Conservation (phyloP, 2,113 vertebrate species). For the Otocyon megalotis region DNA sequence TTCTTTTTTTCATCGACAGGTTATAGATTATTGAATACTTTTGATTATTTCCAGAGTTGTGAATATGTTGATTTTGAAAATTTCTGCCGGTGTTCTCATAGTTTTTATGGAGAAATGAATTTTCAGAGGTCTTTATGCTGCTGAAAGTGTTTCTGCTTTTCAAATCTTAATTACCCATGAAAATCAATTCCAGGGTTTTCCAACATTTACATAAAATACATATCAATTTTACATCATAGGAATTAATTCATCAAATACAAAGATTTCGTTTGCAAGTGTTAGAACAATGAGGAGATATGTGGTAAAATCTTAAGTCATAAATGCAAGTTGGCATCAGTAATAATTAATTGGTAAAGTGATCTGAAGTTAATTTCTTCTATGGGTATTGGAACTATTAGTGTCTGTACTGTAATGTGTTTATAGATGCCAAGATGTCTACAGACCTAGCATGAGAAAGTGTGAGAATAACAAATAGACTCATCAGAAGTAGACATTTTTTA, state of each 20-base stretch:
- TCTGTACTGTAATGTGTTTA: background rate
- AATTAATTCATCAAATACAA: background rate
- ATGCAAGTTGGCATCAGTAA: background rate
- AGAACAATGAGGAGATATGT: background rate
- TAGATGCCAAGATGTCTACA: background rate
- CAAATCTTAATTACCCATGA: background rate
- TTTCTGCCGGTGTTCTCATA: background rate
- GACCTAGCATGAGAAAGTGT: background rate
- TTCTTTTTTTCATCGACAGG: background rate
- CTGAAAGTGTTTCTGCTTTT: background rate
- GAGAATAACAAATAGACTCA: background rate
- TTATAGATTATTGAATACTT: background rate
- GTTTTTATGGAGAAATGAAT: background rate
- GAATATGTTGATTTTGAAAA: background rate
- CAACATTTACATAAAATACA: background rate
- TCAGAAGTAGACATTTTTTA: background rate
- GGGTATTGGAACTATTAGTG: background rate
- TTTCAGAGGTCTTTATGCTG: background rate
- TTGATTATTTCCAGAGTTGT: background rate
- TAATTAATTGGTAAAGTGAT: background rate
- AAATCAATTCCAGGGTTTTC: background rate
- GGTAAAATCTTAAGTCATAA: background rate
- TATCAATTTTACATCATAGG: background rate
- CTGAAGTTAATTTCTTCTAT: background rate
- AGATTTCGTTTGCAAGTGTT: background rate